Base-by-base conservation (phyloP, 1,140 invertebrate genomes). In the Drosophila neocordata region DNA sequence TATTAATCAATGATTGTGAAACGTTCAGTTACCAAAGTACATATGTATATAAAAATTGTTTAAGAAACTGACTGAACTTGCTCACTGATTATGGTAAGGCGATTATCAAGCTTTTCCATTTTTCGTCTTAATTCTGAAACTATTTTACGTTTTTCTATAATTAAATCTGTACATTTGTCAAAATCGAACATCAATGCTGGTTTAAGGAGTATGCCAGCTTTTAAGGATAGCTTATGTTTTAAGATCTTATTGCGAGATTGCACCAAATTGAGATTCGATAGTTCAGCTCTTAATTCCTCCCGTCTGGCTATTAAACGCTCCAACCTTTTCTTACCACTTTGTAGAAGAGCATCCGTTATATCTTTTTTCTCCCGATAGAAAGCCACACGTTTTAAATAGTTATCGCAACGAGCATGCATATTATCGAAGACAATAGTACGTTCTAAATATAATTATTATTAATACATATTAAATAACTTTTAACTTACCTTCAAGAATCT, bases 401-500 rank as follows among this genome's bases (percentile, higher is more conserved):
- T 48, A 48, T 48, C 41, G 15, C 18, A 48, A 13, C 9, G 41
- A 0, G 18, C 41, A 11, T 20, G 18, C 3, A 48, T 11, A 4
- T 20, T 7, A 20, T 48, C 41, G 8, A 48, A 48, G 15, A 0
- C 4, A 11, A 20, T 48, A 1, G 41, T 4, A 20, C 41, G 41
- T 11, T n/a, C n/a, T n/a, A n/a, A n/a, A n/a, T n/a, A n/a, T n/a
- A n/a, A n/a, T n/a, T n/a, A n/a, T n/a, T n/a, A n/a, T n/a, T n/a
- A n/a, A n/a, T n/a, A n/a, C n/a, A n/a, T n/a, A n/a, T n/a, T n/a
- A n/a, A n/a, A n/a, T n/a, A n/a, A n/a, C n/a, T n/a, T n/a, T n/a
- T n/a, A n/a, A n/a, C n/a, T n/a, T 48, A 48, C 41, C 15, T 20
- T 48, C 41, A 48, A 48, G 41, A 11, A 48, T n/a, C 15, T 48